These are phyloP conservation scores for Lacanobia wlatinum DNA, from an alignment of 2,888 invertebrate species.

Conservation along the genomic window DNA sequence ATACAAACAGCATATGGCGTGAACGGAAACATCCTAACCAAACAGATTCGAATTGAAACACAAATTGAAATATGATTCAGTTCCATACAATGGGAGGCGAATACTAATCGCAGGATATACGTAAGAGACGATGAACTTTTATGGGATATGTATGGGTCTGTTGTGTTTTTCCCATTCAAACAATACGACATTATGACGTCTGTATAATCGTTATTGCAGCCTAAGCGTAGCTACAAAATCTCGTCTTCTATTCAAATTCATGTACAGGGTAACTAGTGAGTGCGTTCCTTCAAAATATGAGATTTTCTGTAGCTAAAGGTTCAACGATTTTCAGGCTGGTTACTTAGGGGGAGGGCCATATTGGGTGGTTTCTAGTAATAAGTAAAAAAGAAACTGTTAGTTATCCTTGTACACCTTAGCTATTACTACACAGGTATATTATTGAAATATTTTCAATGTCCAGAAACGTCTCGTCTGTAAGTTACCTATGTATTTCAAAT, in stretches of 20 bases:
- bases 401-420: no score
- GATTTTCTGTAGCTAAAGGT: not conserved
- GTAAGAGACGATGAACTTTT: slow-evolving; percentile 32
- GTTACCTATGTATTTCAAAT: not conserved
- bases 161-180: slow-evolving; percentile 7
- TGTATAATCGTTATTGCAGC: slow-evolving; percentile 3
- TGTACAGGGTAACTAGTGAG: no score
- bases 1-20: slow-evolving; percentile 35
- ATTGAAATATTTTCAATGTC: no score
- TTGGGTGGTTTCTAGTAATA: no score
- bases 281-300: no score
- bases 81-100: slow-evolving; percentile 38
- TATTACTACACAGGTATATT: no score
- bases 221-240: not conserved
- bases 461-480: no score
- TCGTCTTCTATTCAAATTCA: not conserved
- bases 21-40: slow-evolving; percentile 56
- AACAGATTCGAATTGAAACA: slow-evolving; percentile 52
- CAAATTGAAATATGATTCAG: slow-evolving; percentile 59
- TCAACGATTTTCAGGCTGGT: no score
- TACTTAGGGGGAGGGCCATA: no score
- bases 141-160: slow-evolving; percentile 6
- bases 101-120: slow-evolving; percentile 47
- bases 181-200: not conserved
- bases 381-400: no score